Conservation (phyloP, 64 coral and sea anemone genomes). For the Dendrophyllia cribrosa region DNA sequence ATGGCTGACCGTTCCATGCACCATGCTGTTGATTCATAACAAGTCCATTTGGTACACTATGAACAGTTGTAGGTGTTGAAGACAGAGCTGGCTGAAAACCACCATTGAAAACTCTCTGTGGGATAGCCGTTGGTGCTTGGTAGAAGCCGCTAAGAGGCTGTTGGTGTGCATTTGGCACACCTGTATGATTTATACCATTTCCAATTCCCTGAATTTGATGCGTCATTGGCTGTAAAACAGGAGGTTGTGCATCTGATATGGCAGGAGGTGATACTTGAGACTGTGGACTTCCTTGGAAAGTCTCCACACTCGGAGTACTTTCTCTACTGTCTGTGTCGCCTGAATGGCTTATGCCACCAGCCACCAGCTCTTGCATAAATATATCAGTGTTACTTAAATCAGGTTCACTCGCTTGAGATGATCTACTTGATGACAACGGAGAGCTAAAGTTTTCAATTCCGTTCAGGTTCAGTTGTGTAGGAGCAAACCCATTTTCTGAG, state of each 20-base stretch:
- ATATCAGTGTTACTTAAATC: constrained; percentile 64
- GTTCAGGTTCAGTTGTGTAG: background rate
- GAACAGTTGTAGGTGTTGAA: constrained; percentile 71
- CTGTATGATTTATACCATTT: constrained; percentile 3
- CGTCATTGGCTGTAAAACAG: constrained; percentile 29
- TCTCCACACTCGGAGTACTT: constrained; percentile 31
- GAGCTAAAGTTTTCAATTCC: constrained; percentile 29
- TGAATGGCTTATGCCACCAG: background rate
- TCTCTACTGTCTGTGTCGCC: background rate
- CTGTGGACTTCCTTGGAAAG: constrained; percentile 15
- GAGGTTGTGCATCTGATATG: constrained; percentile 36
- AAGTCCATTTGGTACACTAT: constrained; percentile 42
- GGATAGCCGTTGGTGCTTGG: constrained; percentile 24
- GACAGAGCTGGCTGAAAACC: constrained; percentile 83
- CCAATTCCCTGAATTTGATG: constrained; percentile 1
- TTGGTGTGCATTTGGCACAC: background rate
- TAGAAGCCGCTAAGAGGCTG: constrained; percentile 24
- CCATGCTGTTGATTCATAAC: constrained; percentile 11
- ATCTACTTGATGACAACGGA: constrained; percentile 37
- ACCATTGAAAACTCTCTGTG: constrained; percentile 41
- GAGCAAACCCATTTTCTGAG: constrained; percentile 11
- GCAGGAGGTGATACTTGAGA: constrained; percentile 31
- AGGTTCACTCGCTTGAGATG: constrained; percentile 28
- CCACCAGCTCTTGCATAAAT: constrained; percentile 47
- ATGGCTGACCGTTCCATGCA: constrained; percentile 23